phyloP scores from a whole-genome alignment of 2,888 invertebrate genomes.

The Drosophila borealis region DNA sequence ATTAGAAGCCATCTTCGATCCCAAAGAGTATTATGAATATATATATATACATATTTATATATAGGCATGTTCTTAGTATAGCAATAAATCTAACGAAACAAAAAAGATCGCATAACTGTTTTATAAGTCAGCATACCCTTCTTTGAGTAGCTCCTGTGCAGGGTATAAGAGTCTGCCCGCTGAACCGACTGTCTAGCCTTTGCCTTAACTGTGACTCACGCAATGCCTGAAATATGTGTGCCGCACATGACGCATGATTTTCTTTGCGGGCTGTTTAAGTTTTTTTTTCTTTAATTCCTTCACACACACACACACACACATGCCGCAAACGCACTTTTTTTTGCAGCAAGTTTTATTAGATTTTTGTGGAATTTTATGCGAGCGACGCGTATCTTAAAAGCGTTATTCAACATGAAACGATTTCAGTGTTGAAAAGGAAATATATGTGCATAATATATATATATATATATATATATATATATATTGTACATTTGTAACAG shows the following conservation, averaged over 20 bases:
- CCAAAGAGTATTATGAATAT: no score
- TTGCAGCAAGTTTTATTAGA: slow-evolving; percentile 15
- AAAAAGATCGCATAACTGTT: background rate
- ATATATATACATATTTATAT: no score
- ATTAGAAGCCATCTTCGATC: no score
- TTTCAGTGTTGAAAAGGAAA: slow-evolving; percentile 2
- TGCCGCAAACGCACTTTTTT: slow-evolving; percentile 6
- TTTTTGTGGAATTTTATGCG: slow-evolving; percentile 26
- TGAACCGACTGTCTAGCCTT: background rate
- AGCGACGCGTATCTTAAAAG: slow-evolving; percentile 27
- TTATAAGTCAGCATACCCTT: background rate
- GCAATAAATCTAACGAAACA: no score
- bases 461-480: background rate
- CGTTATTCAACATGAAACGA: slow-evolving; percentile 49
- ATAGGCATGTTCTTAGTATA: no score
- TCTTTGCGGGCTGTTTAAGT: background rate
- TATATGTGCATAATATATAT: background rate
- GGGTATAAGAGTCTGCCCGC: background rate
- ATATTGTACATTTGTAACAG: slow-evolving; percentile 2
- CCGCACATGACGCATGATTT: slow-evolving; percentile 14
- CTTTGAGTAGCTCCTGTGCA: background rate
- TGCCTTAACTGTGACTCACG: slow-evolving; percentile 9
- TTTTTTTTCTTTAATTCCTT: slow-evolving; percentile 3
- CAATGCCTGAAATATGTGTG: background rate
- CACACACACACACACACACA: background rate